Evolutionary conservation across 2,888 invertebrate species (phyloP), one percentile per base, ranked within the genome.

Genomic region (Calephelis perditalis): DNA sequence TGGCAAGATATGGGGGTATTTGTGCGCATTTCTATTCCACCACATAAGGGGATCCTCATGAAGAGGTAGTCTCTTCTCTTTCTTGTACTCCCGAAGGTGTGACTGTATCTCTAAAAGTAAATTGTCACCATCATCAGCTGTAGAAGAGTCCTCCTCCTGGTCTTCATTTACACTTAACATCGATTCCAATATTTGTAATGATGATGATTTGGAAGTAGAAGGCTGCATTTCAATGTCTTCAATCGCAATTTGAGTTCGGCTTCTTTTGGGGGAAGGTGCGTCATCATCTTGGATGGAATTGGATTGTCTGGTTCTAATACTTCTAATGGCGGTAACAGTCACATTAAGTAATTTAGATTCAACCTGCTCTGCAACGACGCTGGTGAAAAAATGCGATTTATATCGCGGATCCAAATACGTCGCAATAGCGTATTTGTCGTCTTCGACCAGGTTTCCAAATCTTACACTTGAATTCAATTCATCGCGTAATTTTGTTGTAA

Each of bases 91-190:
- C 47, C 55, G 60, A 36, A 56, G 12, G 36, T 57, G 46, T 45
- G 36, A 9, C 40, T 58, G 56, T 56, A 47, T 57, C 54, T 58
- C 46, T 52, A 58, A 62, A 56, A 57, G 58, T 44, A 57, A 57
- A 57, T 60, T 40, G 43, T 63, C 63, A 63, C 58, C 60, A 60
- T 60, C 57, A 58, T 60, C 58, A 36, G 44, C 56, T 60, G 45
- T 55, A 46, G 63, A 26, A 60, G 43, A 56, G 60, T 60, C 47
- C 58, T 61, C 15, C 15, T 15, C 15, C 15, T 15, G 15, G 15
- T 15, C 15, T 15, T 15, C 15, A 15, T 15, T 15, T 15, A 15
- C 15, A 15, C 15, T 15, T 15, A 15, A 15, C 15, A 15, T 15
- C 15, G 15, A 15, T 15, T 15, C 15, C 15, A 15, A 15, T 15